Conservation (phyloP, 1,140 invertebrate species). For the Nomia melanderi region DNA sequence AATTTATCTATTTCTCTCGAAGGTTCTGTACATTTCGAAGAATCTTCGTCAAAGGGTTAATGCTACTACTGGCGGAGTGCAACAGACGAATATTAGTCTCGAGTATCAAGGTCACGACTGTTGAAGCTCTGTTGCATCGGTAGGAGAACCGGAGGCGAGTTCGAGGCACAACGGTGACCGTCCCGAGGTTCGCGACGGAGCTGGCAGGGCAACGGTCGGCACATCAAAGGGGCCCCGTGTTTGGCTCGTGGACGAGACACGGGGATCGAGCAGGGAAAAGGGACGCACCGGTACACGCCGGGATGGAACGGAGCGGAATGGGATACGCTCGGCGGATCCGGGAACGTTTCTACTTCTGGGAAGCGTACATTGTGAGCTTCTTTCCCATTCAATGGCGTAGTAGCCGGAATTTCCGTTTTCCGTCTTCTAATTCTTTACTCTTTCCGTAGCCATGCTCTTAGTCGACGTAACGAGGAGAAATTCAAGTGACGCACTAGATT, state of each 20-base stretch:
- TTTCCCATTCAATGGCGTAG: conserved; percentile 63
- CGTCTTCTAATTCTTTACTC: neutral
- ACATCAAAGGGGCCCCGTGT: conserved; percentile 52
- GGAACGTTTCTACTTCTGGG: conserved; percentile 62
- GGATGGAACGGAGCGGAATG: conserved; percentile 43
- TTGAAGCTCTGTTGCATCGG: too few relatives aligned
- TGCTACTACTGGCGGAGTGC: too few relatives aligned
- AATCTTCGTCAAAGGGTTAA: too few relatives aligned
- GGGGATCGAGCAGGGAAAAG: conserved; percentile 28
- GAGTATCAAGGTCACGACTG: neutral
- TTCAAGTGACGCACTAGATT: too few relatives aligned
- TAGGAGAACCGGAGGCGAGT: neutral
- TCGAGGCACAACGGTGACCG: neutral
- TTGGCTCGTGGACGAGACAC: conserved; percentile 43
- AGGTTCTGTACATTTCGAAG: too few relatives aligned
- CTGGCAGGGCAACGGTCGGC: conserved; percentile 34
- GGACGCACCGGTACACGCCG: conserved; percentile 9
- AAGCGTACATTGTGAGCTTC: conserved; percentile 44
- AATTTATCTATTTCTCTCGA: too few relatives aligned
- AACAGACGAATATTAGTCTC: too few relatives aligned
- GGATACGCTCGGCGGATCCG: conserved; percentile 28
- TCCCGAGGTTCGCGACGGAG: conserved; percentile 14
- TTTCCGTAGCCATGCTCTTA: neutral
- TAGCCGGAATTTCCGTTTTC: conserved; percentile 24
- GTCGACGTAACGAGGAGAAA: too few relatives aligned